Evolutionary conservation across 1,140 invertebrate species (phyloP).

Genomic region (Orussus abietinus): DNA sequence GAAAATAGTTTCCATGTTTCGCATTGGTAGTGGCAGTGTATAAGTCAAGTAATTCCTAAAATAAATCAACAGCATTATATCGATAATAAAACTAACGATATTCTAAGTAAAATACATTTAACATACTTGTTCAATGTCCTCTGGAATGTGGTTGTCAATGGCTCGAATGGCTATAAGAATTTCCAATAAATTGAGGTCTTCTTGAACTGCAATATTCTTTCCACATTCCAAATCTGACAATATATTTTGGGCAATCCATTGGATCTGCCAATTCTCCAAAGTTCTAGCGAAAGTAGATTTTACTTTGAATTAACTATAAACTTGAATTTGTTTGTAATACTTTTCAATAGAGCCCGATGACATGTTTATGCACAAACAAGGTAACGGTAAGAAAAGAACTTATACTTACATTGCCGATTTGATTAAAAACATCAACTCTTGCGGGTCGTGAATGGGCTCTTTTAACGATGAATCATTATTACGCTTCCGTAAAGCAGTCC

Average conservation of each 20-base stretch:
- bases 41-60: slow-evolving; percentile 28
- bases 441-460: slow-evolving; percentile 6
- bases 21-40: slow-evolving; percentile 17
- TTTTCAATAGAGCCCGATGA: neutral
- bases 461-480: slow-evolving; percentile 8
- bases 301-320: too few relatives aligned
- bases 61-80: slow-evolving; percentile 6
- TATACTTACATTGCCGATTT: slow-evolving; percentile 15
- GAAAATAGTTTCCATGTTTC: slow-evolving; percentile 11
- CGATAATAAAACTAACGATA: slow-evolving; percentile 6
- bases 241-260: slow-evolving; percentile 20
- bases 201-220: slow-evolving; percentile 10
- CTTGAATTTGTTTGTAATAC: neutral
- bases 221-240: slow-evolving; percentile 10
- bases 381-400: neutral
- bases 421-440: slow-evolving; percentile 12
- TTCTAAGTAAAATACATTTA: slow-evolving; percentile 9
- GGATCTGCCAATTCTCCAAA: too few relatives aligned
- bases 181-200: slow-evolving; percentile 17
- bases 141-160: slow-evolving; percentile 16
- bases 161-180: slow-evolving; percentile 18
- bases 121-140: slow-evolving; percentile 18
- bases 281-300: too few relatives aligned
- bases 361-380: neutral
- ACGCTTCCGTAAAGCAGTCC: slow-evolving; percentile 13